phyloP scores from a whole-genome alignment of 1,140 invertebrate genomes.

The Conus betulinus region DNA sequence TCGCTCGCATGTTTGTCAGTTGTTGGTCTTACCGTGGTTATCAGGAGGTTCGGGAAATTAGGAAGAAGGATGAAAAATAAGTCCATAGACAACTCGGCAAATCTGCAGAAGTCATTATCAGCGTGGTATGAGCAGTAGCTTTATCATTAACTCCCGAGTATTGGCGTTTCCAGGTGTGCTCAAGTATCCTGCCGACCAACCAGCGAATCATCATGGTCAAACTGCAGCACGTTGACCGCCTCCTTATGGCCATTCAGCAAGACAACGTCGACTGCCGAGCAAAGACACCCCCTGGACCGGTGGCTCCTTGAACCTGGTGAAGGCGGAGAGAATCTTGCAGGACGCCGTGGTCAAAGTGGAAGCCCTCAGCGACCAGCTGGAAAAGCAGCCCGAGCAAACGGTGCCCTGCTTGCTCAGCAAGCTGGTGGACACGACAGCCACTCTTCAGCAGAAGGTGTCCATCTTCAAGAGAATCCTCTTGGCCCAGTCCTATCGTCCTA shows the following conservation, averaged over 20 bases:
- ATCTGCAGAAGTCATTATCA: too few species aligned
- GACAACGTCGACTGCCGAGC: not conserved
- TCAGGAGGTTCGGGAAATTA: too few species aligned
- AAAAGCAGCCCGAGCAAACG: not conserved
- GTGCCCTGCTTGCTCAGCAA: not conserved
- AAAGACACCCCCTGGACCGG: not conserved
- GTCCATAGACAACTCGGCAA: too few species aligned
- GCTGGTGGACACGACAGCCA: not conserved
- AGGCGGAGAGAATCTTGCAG: not conserved
- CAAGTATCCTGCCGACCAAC: not conserved
- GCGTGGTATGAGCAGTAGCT: too few species aligned
- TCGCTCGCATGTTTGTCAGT: too few species aligned
- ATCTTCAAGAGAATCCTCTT: not conserved
- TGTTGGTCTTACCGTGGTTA: too few species aligned
- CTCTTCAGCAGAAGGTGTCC: conserved; percentile 1
- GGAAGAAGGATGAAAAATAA: too few species aligned
- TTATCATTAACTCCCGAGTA: too few species aligned
- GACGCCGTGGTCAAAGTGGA: not conserved
- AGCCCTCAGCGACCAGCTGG: not conserved
- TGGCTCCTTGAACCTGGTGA: not conserved
- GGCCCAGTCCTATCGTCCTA: not conserved
- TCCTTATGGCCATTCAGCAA: not conserved
- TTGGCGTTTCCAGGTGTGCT: not conserved
- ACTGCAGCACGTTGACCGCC: not conserved
- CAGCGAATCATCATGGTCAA: not conserved